phyloP scores from a whole-genome alignment of 2,888 invertebrate species.

The Liodrosophila aerea region DNA sequence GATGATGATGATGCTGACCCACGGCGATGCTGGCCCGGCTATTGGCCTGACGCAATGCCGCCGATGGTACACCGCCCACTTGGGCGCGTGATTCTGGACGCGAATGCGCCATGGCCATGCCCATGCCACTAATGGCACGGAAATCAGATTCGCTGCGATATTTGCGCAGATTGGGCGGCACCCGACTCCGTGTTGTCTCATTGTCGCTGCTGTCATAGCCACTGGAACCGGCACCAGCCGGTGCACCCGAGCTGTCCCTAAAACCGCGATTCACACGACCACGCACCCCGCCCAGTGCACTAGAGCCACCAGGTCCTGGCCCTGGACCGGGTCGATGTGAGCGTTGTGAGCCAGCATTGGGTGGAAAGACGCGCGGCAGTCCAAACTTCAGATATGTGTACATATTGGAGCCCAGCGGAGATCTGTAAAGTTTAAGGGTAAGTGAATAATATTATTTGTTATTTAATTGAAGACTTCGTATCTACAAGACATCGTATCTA shows the following conservation, averaged over 20 bases:
- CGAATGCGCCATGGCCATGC: constrained; percentile 71
- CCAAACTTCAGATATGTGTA: constrained; percentile 97
- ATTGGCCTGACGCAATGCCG: constrained; percentile 88
- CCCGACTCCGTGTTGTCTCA: constrained; percentile 85
- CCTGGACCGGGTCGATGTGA: constrained; percentile 84
- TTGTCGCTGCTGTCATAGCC: constrained; percentile 96
- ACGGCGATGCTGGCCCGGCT: constrained; percentile 84
- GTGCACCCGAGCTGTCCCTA: constrained; percentile 84
- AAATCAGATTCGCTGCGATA: constrained; percentile 95
- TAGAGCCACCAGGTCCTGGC: constrained; percentile 58
- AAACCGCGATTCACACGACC: constrained; percentile 84
- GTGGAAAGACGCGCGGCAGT: constrained; percentile 94
- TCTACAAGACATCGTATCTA: too few relatives aligned
- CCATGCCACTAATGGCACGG: constrained; percentile 83
- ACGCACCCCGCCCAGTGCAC: constrained; percentile 80
- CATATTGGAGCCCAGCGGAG: constrained; percentile 94
- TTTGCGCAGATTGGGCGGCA: constrained; percentile 84
- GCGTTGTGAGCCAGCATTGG: constrained; percentile 89
- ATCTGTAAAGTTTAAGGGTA: constrained; percentile 85
- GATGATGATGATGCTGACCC: constrained; percentile 74
- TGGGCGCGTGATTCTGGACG: constrained; percentile 82
- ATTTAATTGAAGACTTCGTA: too few relatives aligned
- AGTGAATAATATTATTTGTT: too few relatives aligned
- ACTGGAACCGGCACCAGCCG: constrained; percentile 87
- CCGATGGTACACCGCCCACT: constrained; percentile 84